Evolutionary conservation across 2,888 invertebrate species (phyloP), one percentile per base, ranked within the genome.

Genomic region (Automeris io): DNA sequence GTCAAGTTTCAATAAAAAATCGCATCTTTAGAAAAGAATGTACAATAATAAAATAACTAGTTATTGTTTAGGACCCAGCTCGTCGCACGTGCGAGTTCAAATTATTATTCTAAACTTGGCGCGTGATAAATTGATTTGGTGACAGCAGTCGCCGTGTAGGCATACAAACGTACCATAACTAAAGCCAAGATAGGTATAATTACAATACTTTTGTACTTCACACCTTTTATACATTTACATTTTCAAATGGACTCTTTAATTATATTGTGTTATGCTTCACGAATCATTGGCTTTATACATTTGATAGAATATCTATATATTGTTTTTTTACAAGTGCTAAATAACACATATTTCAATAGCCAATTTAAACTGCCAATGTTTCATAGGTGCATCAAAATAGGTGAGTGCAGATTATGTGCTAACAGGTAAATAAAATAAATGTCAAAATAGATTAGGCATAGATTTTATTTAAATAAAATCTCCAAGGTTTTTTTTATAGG

Each of bases 101-200:
- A 68, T 77, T 74, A 70, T 67, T 63, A 74, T 79, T 72, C 78
- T 64, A 61, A 61, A 61, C 66, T 67, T 57, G 69, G 60, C 46
- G 58, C 67, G 73, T 71, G 71, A 74, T 75, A 74, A 76, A 77
- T 80, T 71, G 70, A 71, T 74, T 76, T 69, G 71, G 70, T 75
- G 73, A 71, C 77, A 71, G 61, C 57, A 52, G 55, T 51, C 61
- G 45, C 65, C 56, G 57, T 50, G 62, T 61, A 56, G 52, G 71
- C 72, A 77, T 74, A 74, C 75, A 70, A 76, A 78, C 67, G 61
- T 57, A 46, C 60, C 44, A 61, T 70, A 68, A 73, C 56, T 54
- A 61, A 58, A 55, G 48, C 51, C 47, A 34, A 50, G 29, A 61
- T 54, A 63, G 60, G 29, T 29, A 72, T 67, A 67, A 72, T 72